Evolutionary conservation across 2,888 invertebrate genomes (phyloP), one percentile per base, ranked within the genome.

Genomic region (Limenitis camilla): DNA sequence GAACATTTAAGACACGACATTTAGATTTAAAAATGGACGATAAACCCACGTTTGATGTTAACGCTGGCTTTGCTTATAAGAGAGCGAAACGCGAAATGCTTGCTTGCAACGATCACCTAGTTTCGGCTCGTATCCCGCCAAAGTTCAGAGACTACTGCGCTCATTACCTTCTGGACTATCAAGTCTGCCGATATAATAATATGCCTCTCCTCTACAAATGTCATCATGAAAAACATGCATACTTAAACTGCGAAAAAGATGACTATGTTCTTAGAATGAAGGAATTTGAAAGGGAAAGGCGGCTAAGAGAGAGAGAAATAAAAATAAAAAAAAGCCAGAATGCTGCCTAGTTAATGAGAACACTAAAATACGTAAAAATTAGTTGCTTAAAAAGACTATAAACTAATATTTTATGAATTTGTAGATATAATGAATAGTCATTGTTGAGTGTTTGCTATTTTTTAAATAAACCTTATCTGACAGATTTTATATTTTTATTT

Each of bases 71-170:
- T 73, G 68, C 81, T 5, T 88, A 81, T 48, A 90, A 89, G 30
- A 90, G 97, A 58, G 90, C 91, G 75, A 83, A 89, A 73, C 89
- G 95, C 78, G 90, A 92, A 48, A 92, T 93, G 91, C 74, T 89
- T 29, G 92, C 92, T 0, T 91, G 92, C 1, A 77, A 90, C 51
- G 92, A 90, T 40, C 92, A 96, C 72, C 89, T 97, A 87, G 86
- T 88, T 62, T 93, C 95, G 0, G 93, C 92, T 0, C 91, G 91
- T 69, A 73, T 97, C 35, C 91, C 92, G 0, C 67, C 89, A 0
- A 72, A 89, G 8, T 83, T 89, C 46, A 88, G 96, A 47, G 96
- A 96, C 74, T 97, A 93, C 71, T 97, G 97, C 79, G 92, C 95
- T 6, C 93, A 96, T 72, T 71, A 87, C 30, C 83, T 92, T 32